Evolutionary conservation across 37 sponge, comb jelly and placozoan species (phyloP).

Genomic region (Lycopodina hypogea): DNA sequence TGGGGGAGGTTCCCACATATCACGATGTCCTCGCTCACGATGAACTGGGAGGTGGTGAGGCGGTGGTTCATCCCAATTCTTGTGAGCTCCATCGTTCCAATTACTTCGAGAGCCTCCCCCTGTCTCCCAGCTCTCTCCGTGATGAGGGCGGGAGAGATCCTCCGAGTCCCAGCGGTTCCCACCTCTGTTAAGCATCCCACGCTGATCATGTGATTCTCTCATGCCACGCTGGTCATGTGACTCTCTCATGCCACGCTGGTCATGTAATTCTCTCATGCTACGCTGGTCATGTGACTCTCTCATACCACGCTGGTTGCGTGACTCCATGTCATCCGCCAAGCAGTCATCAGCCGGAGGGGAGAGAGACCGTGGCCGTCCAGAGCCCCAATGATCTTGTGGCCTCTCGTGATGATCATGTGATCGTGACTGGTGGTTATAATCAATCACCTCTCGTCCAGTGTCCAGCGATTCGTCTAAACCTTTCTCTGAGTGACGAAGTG

Average conservation of each 20-base stretch:
- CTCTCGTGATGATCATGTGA: neutral
- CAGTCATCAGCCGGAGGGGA: neutral
- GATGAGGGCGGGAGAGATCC: too few species aligned
- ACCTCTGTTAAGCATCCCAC: too few species aligned
- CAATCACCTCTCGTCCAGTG: constrained; percentile 35
- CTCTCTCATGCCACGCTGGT: too few species aligned
- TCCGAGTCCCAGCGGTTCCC: too few species aligned
- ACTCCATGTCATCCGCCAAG: too few species aligned
- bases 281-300: too few species aligned
- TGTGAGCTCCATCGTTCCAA: neutral
- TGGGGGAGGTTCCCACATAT: constrained; percentile 19
- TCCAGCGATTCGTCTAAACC: neutral
- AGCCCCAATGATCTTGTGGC: neutral
- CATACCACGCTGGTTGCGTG: too few species aligned
- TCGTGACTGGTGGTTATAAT: constrained; percentile 51
- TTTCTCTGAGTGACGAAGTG: neutral
- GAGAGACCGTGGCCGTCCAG: neutral
- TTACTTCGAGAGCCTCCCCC: neutral
- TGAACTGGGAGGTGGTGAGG: constrained; percentile 18
- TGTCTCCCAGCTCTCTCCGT: too few species aligned
- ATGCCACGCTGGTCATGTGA: too few species aligned
- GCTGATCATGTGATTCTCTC: too few species aligned
- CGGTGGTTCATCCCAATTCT: neutral
- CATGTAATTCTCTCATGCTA: too few species aligned
- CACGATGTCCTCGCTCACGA: constrained; percentile 6